Evolutionary conservation across 2,797 vertebrate genomes (phyloP).

Genomic region (Malurus splendens): DNA sequence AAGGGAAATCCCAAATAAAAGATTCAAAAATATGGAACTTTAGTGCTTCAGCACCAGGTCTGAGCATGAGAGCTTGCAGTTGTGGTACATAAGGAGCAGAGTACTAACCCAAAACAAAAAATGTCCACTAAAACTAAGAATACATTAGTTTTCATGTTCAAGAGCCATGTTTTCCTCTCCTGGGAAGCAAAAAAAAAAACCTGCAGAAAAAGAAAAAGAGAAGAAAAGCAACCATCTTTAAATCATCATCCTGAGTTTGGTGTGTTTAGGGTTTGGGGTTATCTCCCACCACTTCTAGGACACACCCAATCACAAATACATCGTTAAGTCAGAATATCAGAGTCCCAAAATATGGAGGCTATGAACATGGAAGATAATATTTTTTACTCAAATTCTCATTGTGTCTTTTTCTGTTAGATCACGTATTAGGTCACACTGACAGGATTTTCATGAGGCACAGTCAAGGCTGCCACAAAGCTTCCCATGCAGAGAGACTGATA

Average conservation of each 20-base stretch:
- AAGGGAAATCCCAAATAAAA: background rate
- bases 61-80: background rate
- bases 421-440: background rate
- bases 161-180: background rate
- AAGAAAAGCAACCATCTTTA: background rate
- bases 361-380: accelerated
- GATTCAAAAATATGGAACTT: background rate
- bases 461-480: background rate
- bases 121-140: background rate
- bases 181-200: background rate
- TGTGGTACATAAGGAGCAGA: background rate
- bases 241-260: background rate
- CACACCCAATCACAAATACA: background rate
- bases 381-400: background rate
- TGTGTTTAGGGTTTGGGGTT: background rate
- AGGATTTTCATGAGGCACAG: background rate
- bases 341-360: background rate
- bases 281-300: background rate
- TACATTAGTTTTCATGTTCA: background rate
- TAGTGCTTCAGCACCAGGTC: background rate
- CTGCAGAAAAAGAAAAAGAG: background rate
- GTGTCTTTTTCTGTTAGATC: background rate
- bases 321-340: background rate
- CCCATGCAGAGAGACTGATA: background rate
- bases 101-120: background rate